These are phyloP conservation scores for Lanius collurio DNA, from an alignment of 2,113 vertebrate genomes.

Conservation along the genomic window DNA sequence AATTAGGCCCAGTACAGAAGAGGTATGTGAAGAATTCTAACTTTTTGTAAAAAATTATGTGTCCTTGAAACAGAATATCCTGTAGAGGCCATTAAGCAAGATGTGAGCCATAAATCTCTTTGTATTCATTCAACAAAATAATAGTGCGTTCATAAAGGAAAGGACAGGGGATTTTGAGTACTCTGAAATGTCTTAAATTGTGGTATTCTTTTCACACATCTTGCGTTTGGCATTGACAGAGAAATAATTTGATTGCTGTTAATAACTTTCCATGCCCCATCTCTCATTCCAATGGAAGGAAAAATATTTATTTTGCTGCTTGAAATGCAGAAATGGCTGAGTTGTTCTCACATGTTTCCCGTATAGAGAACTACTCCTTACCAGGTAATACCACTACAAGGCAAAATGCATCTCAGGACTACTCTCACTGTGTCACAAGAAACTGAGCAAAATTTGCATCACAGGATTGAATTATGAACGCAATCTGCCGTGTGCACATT, in stretches of 20 bases:
- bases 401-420: background rate
- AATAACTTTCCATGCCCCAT: background rate
- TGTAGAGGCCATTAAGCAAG: background rate
- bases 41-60: background rate
- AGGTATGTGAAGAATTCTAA: conserved; percentile 14
- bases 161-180: background rate
- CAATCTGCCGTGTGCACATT: background rate
- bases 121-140: background rate
- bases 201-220: background rate
- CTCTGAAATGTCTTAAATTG: background rate
- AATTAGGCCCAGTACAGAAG: background rate
- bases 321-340: background rate
- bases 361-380: background rate
- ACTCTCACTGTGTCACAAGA: background rate
- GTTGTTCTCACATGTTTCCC: background rate
- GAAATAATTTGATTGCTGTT: background rate
- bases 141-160: background rate
- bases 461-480: background rate
- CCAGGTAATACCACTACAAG: background rate
- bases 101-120: conserved; percentile 19
- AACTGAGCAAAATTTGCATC: background rate
- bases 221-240: background rate
- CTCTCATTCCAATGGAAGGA: background rate
- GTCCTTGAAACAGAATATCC: background rate
- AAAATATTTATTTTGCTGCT: background rate